Percentiles rank a stretch among this genome's conserved stretches.
Conservation (phyloP, 1,140 invertebrate species). For the Periplaneta americana region DNA sequence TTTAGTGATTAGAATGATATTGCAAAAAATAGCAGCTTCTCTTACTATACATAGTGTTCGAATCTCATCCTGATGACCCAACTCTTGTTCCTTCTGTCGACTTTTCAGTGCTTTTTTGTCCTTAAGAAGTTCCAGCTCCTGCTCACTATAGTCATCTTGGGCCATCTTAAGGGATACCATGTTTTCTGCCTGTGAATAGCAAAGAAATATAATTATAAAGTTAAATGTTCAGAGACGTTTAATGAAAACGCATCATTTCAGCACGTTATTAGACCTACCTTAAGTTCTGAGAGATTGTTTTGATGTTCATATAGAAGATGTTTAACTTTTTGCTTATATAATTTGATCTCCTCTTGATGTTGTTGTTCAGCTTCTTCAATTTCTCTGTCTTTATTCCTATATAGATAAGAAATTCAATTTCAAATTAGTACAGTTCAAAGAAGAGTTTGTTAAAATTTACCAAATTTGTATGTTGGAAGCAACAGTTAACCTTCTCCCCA, state of each 20-base stretch:
- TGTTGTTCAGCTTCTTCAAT: conserved; percentile 81
- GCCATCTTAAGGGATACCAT: conserved; percentile 68
- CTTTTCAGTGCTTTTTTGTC: conserved; percentile 74
- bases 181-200: conserved; percentile 51
- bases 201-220: conserved; percentile 4
- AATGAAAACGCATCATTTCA: neutral
- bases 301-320: conserved; percentile 90
- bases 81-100: conserved; percentile 62
- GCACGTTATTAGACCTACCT: conserved; percentile 37
- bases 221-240: neutral
- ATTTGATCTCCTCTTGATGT: conserved; percentile 80
- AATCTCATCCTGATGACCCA: conserved; percentile 58
- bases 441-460: too few relatives aligned
- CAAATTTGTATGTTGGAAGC: too few relatives aligned
- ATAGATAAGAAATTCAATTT: too few relatives aligned
- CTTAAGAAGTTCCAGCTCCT: conserved; percentile 69
- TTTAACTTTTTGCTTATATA: conserved; percentile 89
- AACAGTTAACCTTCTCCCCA: too few relatives aligned
- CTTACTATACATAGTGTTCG: conserved; percentile 55
- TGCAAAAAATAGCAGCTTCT: neutral
- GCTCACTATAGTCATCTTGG: conserved; percentile 63
- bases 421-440: too few relatives aligned
- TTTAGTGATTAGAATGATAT: too few relatives aligned
- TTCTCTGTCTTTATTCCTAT: conserved; percentile 77
- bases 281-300: conserved; percentile 68